Evolutionary conservation across 2,797 vertebrate species (phyloP).

Genomic region (Enteromius radiatus): DNA sequence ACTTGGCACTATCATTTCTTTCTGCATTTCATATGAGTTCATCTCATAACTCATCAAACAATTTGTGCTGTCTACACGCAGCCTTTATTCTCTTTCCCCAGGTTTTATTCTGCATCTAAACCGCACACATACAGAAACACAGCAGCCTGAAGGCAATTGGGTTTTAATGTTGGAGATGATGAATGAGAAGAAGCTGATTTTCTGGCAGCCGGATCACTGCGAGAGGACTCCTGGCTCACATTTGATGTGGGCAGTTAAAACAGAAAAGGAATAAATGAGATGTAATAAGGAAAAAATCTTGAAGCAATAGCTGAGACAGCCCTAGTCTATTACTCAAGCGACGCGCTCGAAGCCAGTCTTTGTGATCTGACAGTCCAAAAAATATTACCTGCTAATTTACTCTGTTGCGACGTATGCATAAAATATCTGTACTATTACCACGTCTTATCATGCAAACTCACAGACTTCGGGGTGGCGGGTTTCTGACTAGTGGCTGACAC

Average conservation of each 20-base stretch:
- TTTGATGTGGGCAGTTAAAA: slow-evolving; percentile 76
- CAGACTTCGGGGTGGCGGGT: slow-evolving; percentile 65
- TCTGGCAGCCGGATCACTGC: slow-evolving; percentile 76
- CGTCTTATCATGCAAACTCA: slow-evolving; percentile 63
- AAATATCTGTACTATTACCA: slow-evolving; percentile 72
- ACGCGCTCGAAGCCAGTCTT: slow-evolving; percentile 73
- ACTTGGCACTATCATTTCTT: slow-evolving; percentile 68
- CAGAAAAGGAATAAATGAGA: slow-evolving; percentile 57
- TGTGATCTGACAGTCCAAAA: slow-evolving; percentile 71
- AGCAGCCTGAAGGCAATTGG: slow-evolving; percentile 75
- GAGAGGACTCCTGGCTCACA: slow-evolving; percentile 76
- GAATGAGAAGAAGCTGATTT: slow-evolving; percentile 75
- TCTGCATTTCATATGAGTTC: slow-evolving; percentile 63
- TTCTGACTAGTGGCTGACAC: slow-evolving; percentile 69
- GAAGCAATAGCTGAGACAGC: slow-evolving; percentile 71
- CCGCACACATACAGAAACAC: slow-evolving; percentile 63
- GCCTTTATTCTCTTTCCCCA: slow-evolving; percentile 68
- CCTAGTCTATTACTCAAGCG: slow-evolving; percentile 63
- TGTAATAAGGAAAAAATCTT: slow-evolving; percentile 52
- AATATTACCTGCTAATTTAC: slow-evolving; percentile 71
- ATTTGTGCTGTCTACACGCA: slow-evolving; percentile 62
- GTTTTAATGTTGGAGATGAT: slow-evolving; percentile 79
- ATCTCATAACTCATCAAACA: slow-evolving; percentile 77
- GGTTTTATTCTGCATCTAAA: slow-evolving; percentile 68
- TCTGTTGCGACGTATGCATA: slow-evolving; percentile 73